A percentile compares a stretch with the other conserved stretches of the same genome.
These are phyloP conservation scores for Taphrorychus bicolor DNA, from an alignment of 2,888 invertebrate genomes.

Conservation along the genomic window DNA sequence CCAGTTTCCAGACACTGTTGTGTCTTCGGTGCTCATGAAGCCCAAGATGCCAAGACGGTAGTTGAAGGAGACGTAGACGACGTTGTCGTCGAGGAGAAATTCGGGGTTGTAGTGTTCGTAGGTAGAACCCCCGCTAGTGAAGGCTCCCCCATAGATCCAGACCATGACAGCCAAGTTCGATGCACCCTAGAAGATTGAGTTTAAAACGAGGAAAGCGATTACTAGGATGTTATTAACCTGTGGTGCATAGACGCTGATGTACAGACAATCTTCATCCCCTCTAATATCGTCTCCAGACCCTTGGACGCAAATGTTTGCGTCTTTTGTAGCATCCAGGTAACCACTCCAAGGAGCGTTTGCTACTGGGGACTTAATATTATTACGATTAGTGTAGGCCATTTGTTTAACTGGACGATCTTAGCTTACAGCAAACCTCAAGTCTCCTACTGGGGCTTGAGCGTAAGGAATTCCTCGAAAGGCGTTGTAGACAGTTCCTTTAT, in stretches of 20 bases:
- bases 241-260: constrained; percentile 26
- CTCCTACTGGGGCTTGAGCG: constrained; percentile 21
- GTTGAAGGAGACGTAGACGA: constrained; percentile 27
- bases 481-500: constrained; percentile 5
- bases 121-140: constrained; percentile 21
- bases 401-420: background rate
- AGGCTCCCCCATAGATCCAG: constrained; percentile 32
- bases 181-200: background rate
- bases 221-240: background rate
- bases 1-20: constrained; percentile 21
- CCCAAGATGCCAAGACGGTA: constrained; percentile 30
- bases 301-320: constrained; percentile 20
- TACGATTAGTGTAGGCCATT: background rate
- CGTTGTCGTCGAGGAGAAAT: constrained; percentile 24
- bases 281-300: constrained; percentile 21
- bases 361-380: constrained; percentile 17
- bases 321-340: constrained; percentile 22
- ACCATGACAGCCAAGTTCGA: constrained; percentile 28
- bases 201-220: background rate
- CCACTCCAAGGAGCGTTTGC: constrained; percentile 19
- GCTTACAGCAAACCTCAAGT: constrained; percentile 28
- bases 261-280: constrained; percentile 31
- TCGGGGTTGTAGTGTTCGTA: constrained; percentile 16
- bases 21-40: constrained; percentile 24
- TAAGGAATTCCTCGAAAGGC: constrained; percentile 29